Conservation (phyloP, 2,797 vertebrate genomes). For the Hafferia zeledoni region DNA sequence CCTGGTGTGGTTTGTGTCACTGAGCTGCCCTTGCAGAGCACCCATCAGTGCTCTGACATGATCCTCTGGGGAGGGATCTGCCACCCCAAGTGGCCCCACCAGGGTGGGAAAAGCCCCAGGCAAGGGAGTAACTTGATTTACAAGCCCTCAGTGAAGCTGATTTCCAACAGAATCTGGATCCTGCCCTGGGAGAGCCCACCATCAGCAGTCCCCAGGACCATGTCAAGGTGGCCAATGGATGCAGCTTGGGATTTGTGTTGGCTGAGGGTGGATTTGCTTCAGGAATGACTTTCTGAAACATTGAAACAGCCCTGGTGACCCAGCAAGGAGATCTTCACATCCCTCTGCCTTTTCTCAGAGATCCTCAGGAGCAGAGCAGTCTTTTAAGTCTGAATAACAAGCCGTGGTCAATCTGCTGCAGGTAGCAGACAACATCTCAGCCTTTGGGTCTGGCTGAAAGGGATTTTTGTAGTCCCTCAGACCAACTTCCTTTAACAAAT, state of each 20-base stretch:
- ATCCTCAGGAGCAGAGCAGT: not conserved
- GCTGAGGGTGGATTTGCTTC: not conserved
- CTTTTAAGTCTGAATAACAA: not conserved
- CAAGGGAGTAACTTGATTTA: not conserved
- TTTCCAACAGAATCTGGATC: not conserved
- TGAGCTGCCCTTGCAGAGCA: not conserved
- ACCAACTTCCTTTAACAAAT: not conserved
- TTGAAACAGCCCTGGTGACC: not conserved
- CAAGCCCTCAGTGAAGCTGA: not conserved
- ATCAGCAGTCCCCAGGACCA: fast-evolving
- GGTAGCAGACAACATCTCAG: not conserved
- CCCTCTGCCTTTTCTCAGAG: not conserved
- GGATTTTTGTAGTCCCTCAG: not conserved
- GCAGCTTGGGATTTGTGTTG: not conserved
- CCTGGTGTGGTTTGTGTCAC: slow-evolving; percentile 24
- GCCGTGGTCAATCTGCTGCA: fast-evolving
- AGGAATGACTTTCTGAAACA: fast-evolving
- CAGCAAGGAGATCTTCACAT: not conserved
- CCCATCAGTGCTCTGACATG: fast-evolving
- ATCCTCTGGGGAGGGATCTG: fast-evolving
- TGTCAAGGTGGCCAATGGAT: fast-evolving
- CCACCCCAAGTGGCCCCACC: not conserved
- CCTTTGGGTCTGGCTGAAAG: not conserved
- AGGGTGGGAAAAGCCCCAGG: fast-evolving
- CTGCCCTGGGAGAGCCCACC: not conserved